A percentile compares a stretch with the other conserved stretches of the same genome.
Evolutionary conservation across 2,113 vertebrate species (phyloP).

Genomic region (Notechis scutatus): DNA sequence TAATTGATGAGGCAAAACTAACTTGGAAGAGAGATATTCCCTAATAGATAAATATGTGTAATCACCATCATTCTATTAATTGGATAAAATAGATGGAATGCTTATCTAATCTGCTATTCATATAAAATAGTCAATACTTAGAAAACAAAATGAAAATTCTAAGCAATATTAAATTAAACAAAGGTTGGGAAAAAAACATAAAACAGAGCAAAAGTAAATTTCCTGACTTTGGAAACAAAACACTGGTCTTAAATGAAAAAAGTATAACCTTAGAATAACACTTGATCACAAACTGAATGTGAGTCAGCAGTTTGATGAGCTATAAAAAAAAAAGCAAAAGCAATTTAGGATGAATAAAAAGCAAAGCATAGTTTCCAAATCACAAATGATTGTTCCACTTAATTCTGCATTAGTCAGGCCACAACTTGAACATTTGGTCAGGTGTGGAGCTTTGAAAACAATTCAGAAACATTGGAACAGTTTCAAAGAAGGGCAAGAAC

Average conservation of each 20-base stretch:
- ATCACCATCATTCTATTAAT: background rate
- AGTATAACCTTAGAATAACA: background rate
- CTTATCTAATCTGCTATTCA: background rate
- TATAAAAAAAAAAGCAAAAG: background rate
- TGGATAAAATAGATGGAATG: background rate
- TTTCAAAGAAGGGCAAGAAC: background rate
- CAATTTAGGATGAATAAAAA: background rate
- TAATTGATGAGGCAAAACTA: background rate
- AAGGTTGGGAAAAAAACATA: background rate
- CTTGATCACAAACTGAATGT: background rate
- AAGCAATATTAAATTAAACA: background rate
- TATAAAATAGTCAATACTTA: background rate
- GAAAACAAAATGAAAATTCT: background rate
- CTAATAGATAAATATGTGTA: background rate
- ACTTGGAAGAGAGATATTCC: background rate
- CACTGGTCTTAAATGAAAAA: background rate
- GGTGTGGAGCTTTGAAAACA: background rate
- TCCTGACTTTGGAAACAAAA: background rate
- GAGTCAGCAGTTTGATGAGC: background rate
- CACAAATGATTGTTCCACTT: background rate
- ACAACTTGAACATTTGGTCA: background rate
- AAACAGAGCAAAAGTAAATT: background rate
- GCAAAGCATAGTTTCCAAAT: background rate
- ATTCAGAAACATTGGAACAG: background rate
- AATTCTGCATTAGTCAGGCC: background rate